Evolutionary conservation across 2,113 vertebrate species (phyloP), one percentile per base, ranked within the genome.

Genomic region (Marmota monax): DNA sequence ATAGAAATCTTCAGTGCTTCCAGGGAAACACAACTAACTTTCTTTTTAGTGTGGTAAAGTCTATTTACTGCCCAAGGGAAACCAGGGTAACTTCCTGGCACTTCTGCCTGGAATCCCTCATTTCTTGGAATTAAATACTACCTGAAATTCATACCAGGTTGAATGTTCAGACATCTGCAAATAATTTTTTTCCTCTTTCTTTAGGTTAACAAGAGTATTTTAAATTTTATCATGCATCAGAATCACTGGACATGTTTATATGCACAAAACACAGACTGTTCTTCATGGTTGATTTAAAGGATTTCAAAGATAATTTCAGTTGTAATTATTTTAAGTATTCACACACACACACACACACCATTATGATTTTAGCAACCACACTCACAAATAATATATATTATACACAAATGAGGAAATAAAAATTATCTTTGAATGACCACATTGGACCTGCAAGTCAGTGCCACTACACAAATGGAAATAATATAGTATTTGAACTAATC

Each of bases 241-340:
- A 70, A 95, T 74, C 16, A 70, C n/a, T 94, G 76, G 27, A 22
- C 2, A 90, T 53, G 29, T 88, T 37, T 63, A 4, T 45, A 45
- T 53, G 45, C 16, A 16, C 12, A 90, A 92, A 58, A 82, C 25
- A 7, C 76, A n/a, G 20, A 20, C 8, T 29, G 7, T 73, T 48
- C 56, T 92, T 95, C 2, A 32, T 70, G 34, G 79, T 42, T 84
- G 53, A 92, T 29, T 90, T 90, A 74, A 92, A 95, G 32, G 4
- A 34, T 63, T 92, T 76, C 53, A 83, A 82, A 88, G 45, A 22
- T 27, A 69, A 82, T 63, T 95, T 90, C 80, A 25, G 8, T 12
- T 96, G 17, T 67, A 96, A 65, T 74, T 90, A 83, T 94, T 95
- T 94, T 94, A 42, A 51, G 82, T 65, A 84, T 51, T 7, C 20